These are phyloP conservation scores for Silvanus unidentatus DNA, from an alignment of 2,888 invertebrate species.

Conservation along the genomic window DNA sequence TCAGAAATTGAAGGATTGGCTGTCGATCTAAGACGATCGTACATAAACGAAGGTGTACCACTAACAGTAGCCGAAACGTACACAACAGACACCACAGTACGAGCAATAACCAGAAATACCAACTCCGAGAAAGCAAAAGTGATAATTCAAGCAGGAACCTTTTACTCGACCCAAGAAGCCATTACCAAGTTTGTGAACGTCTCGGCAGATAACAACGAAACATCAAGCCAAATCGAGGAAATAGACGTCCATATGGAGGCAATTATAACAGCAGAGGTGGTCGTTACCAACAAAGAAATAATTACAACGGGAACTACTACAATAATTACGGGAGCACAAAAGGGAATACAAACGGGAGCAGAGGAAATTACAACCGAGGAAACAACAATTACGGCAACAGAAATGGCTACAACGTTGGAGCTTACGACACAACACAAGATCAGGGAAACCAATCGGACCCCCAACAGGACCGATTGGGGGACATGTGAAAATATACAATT, in stretches of 20 bases:
- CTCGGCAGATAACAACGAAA: background rate
- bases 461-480: no score
- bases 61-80: conserved; percentile 6
- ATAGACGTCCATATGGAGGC: background rate
- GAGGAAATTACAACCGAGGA: background rate
- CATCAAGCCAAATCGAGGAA: background rate
- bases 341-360: no score
- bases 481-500: no score
- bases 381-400: no score
- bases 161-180: conserved; percentile 5
- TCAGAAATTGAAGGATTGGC: conserved; percentile 7
- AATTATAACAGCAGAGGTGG: background rate
- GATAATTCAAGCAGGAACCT: conserved; percentile 9
- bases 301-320: no score
- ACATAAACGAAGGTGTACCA: conserved; percentile 12
- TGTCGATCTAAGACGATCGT: conserved; percentile 5
- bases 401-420: no score
- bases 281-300: background rate
- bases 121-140: conserved; percentile 4
- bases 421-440: background rate
- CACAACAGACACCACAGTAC: conserved; percentile 3
- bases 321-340: no score
- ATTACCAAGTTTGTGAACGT: conserved; percentile 10
- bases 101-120: conserved; percentile 5
- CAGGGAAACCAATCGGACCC: conserved; percentile 5